A percentile compares a stretch with the other conserved stretches of the same genome.
These are phyloP conservation scores for Tinea trinotella DNA, from an alignment of 2,888 invertebrate genomes.

Conservation along the genomic window DNA sequence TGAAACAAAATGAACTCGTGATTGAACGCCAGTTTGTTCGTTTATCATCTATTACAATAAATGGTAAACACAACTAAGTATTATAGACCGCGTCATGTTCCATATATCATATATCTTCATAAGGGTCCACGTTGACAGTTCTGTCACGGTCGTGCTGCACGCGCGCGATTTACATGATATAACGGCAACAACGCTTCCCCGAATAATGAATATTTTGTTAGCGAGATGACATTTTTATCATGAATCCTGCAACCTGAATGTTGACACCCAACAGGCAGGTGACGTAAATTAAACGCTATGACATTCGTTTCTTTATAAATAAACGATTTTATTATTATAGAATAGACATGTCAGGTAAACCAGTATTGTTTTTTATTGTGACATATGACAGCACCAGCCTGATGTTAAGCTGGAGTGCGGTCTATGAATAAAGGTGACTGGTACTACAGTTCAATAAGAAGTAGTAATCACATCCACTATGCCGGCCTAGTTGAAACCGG, in stretches of 20 bases:
- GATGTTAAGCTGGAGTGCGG: no score
- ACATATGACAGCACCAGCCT: no score
- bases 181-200: constrained; percentile 15
- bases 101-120: constrained; percentile 22
- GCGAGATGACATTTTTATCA: constrained; percentile 20
- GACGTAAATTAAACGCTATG: constrained; percentile 1
- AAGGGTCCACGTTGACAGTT: constrained; percentile 19
- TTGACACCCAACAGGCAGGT: background rate
- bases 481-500: no score
- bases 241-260: constrained; percentile 18
- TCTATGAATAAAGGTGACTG: no score
- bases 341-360: no score
- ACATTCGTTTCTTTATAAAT: constrained; percentile 5
- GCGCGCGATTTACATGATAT: constrained; percentile 17
- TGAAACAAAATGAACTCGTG: no score
- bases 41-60: constrained; percentile 20
- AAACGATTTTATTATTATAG: background rate
- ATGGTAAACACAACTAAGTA: constrained; percentile 1
- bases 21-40: no score
- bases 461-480: no score
- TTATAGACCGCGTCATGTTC: constrained; percentile 16
- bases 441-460: no score
- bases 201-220: constrained; percentile 20
- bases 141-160: constrained; percentile 16
- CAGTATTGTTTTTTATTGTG: no score